A percentile compares a stretch with the other conserved stretches of the same genome.
phyloP scores from a whole-genome alignment of 1,140 invertebrate genomes.

The Conus ventricosus region DNA sequence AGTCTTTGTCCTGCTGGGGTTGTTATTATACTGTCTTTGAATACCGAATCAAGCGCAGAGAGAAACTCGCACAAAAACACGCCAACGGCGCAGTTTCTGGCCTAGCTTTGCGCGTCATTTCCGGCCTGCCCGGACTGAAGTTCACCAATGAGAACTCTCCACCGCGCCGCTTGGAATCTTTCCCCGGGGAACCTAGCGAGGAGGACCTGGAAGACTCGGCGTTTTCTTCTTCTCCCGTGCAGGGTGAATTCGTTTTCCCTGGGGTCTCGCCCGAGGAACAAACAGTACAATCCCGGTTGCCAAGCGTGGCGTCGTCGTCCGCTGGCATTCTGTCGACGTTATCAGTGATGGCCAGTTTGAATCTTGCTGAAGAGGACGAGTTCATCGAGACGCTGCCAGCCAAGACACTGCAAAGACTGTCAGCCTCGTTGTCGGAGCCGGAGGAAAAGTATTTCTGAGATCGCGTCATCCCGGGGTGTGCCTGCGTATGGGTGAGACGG shows the following conservation, averaged over 20 bases:
- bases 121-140: background rate
- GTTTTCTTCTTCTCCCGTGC: background rate
- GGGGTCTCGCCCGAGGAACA: background rate
- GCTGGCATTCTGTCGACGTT: background rate
- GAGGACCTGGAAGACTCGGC: background rate
- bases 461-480: background rate
- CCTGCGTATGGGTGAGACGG: background rate
- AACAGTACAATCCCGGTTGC: background rate
- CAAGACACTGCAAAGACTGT: background rate
- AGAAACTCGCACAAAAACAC: background rate
- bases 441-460: background rate
- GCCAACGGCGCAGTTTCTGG: background rate
- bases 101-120: background rate
- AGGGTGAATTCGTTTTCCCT: too few relatives aligned
- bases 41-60: slow-evolving; percentile 1
- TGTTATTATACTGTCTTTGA: slow-evolving; percentile 59
- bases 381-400: background rate
- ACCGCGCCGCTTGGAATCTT: background rate
- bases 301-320: background rate
- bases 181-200: background rate
- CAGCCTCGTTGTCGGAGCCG: background rate
- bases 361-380: background rate
- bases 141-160: background rate
- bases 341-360: background rate
- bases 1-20: slow-evolving; percentile 47